phyloP scores from a whole-genome alignment of 2,888 invertebrate species.

The Philhelius pedissequus region DNA sequence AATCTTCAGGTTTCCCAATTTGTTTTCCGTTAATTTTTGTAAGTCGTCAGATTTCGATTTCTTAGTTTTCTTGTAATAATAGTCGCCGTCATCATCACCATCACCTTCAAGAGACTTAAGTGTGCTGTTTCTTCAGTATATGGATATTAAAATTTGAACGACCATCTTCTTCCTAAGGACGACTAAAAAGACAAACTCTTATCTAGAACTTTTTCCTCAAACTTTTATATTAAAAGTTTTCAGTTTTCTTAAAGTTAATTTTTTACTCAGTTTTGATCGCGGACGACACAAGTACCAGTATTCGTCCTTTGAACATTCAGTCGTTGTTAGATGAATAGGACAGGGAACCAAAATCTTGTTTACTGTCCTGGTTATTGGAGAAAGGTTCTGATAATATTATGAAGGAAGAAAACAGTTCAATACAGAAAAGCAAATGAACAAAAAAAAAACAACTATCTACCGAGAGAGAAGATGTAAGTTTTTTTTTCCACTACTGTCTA shows the following conservation, averaged over 20 bases:
- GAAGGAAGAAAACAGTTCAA: slow-evolving; percentile 38
- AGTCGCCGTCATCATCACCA: not conserved
- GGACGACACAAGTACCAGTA: not conserved
- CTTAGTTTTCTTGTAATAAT: not conserved
- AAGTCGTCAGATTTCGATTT: too few relatives aligned
- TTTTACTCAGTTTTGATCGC: slow-evolving; percentile 3
- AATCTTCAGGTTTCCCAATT: too few relatives aligned
- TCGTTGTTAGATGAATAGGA: slow-evolving; percentile 14
- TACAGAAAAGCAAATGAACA: not conserved
- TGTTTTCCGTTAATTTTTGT: too few relatives aligned
- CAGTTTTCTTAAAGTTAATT: not conserved
- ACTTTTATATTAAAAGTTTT: slow-evolving; percentile 32
- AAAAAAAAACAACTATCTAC: not conserved
- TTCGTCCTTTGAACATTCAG: not conserved
- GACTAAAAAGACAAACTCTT: slow-evolving; percentile 38
- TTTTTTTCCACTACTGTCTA: slow-evolving; percentile 30
- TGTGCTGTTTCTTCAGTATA: slow-evolving; percentile 33
- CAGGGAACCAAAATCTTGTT: slow-evolving; percentile 39
- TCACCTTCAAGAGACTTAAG: slow-evolving; percentile 6
- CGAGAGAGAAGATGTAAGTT: slow-evolving; percentile 16
- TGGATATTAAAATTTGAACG: slow-evolving; percentile 60
- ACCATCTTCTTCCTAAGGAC: slow-evolving; percentile 1
- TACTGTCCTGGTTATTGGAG: slow-evolving; percentile 51
- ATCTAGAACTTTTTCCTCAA: slow-evolving; percentile 33
- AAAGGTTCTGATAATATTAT: slow-evolving; percentile 57